A percentile compares a stretch with the other conserved stretches of the same genome.
Conservation (phyloP, 2,113 vertebrate genomes). For the Syngnathoides biaculeatus region DNA sequence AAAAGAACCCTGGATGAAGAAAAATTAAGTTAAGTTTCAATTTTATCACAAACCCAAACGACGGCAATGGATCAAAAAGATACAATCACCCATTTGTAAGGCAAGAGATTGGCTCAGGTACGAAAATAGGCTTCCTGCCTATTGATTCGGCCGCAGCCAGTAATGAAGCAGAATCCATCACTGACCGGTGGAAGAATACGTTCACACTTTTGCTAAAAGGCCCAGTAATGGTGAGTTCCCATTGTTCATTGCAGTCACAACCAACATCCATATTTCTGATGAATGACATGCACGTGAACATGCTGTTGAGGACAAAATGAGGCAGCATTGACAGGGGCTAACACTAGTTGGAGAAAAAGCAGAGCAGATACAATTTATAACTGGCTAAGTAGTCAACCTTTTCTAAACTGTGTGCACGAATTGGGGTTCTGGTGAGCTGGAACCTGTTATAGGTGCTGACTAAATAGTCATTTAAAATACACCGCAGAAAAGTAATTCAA, state of each 20-base stretch:
- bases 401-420: not conserved
- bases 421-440: not conserved
- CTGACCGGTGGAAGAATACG: slow-evolving; percentile 33
- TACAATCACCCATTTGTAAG: slow-evolving; percentile 54
- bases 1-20: slow-evolving; percentile 27
- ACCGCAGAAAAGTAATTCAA: not conserved
- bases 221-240: slow-evolving; percentile 7
- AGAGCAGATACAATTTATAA: not conserved
- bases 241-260: slow-evolving; percentile 41
- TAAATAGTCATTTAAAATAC: not conserved
- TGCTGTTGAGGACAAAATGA: slow-evolving; percentile 6
- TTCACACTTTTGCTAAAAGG: slow-evolving; percentile 34
- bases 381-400: not conserved
- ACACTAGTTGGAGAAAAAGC: not conserved
- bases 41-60: slow-evolving; percentile 40
- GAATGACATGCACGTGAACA: slow-evolving; percentile 37
- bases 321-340: not conserved
- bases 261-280: slow-evolving; percentile 31
- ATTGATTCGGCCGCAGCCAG: slow-evolving; percentile 50
- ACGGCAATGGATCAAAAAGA: slow-evolving; percentile 52
- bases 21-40: slow-evolving; percentile 29
- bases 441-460: not conserved
- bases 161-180: slow-evolving; percentile 61
- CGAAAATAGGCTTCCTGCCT: slow-evolving; percentile 40
- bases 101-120: slow-evolving; percentile 31